Base-by-base conservation (phyloP, 2,888 invertebrate genomes). In the Hipparchia semele region DNA sequence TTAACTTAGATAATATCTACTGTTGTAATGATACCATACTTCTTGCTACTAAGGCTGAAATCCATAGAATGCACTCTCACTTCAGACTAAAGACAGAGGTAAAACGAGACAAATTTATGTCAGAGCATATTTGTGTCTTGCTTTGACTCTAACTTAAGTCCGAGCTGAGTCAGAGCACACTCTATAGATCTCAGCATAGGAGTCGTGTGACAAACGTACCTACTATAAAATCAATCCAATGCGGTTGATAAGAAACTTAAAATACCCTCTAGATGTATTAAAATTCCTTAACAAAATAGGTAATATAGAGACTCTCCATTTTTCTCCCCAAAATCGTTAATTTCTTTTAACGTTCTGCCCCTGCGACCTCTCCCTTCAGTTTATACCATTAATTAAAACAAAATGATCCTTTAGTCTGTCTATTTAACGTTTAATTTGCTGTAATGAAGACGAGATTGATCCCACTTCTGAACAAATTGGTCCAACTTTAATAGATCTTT, bases 361-460 rank as follows among this genome's bases (percentile, higher is more conserved):
- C 51, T 51, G 9, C 58, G 45, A 67, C 46, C 58, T 56, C 65
- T 70, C 75, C 75, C 74, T 76, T 74, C 60, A 45, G 33, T 60
- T 75, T 64, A 54, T 53, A 33, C 60, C 39, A 74, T 80, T 81
- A 86, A 88, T 89, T 84, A 86, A 70, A 59, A 74, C 71, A 73
- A 89, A 90, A 90, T 90, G 85, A 83, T 75, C 84, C 89, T 87
- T 86, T 88, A 88, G 86, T 81, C 79, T 84, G 45, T 78, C 75
- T 73, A 75, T 77, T 83, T 84, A 91, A 86, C 85, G 90, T 87
- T 84, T 84, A 80, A 84, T 88, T 89, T 91, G 79, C 85, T 76
- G 78, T 83, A 83, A 85, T 84, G 64, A 72, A 81, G 78, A 81
- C 71, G 74, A 73, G 66, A 80, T 79, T 80, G 82, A 83, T 82